Evolutionary conservation across 1,140 invertebrate genomes (phyloP), one percentile per base, ranked within the genome.

Genomic region (Lordiphosa clarofinis): DNA sequence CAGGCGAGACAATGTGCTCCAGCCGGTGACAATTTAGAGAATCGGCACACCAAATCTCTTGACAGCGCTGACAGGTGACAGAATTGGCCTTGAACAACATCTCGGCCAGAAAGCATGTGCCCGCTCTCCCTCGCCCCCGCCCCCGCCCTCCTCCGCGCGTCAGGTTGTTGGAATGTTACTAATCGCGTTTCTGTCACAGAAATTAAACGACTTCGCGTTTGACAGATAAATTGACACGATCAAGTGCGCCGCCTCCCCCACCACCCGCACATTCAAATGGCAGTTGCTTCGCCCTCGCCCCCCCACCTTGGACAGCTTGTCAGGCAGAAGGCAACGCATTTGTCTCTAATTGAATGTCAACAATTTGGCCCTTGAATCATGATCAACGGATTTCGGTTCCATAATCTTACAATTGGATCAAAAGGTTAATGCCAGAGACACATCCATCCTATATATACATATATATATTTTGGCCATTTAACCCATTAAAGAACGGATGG

Each of bases 171-270:
- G 59, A 60, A 68, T 67, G 71, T 58, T 67, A 63, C 71, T 58
- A 86, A 86, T 86, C 81, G 81, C 74, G 72, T 73, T 76, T 73
- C 81, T 86, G 81, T 86, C 81, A 86, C 68, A 73, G 61, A 73
- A 78, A 69, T 79, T 73, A 81, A 81, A 86, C 69, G 70, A 60
- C 61, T 70, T 12, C 54, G 54, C 57, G 43, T 66, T 75, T 86
- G 82, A 86, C 81, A 86, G 63, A 39, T 81, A 69, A 81, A 86
- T 73, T 81, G 75, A 81, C 82, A 81, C 59, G 65, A 78, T 84
- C 69, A 84, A 84, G 78, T 84, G 73, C 76, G 47, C 38, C 52
- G 21, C 3, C 21, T 21, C 21, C 21, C 21, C 21, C 21, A 21
- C 64, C 64, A 28, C 19, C 36, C 3, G 11, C 4, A 57, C 56